These are phyloP conservation scores for Athetis lepigone DNA, from an alignment of 2,888 invertebrate genomes.

Conservation along the genomic window DNA sequence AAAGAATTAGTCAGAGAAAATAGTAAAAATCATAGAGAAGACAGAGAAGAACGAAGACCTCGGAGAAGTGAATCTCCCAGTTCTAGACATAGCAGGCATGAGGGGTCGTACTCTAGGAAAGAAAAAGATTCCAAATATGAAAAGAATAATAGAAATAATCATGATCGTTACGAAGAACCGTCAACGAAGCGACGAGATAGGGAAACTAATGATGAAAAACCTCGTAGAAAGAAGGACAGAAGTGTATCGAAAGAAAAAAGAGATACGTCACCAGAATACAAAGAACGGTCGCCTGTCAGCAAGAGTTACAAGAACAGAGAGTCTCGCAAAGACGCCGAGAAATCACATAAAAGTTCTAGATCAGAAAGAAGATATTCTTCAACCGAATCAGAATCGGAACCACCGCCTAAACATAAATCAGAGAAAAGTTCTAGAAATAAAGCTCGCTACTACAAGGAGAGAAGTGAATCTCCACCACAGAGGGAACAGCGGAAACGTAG, in stretches of 20 bases:
- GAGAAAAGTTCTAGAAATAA: slow-evolving; percentile 71
- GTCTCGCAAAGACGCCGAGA: slow-evolving; percentile 73
- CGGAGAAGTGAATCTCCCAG: slow-evolving; percentile 62
- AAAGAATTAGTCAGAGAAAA: slow-evolving; percentile 67
- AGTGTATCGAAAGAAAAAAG: slow-evolving; percentile 74
- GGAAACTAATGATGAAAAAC: slow-evolving; percentile 65
- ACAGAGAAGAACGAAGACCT: slow-evolving; percentile 68
- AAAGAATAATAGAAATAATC: slow-evolving; percentile 63
- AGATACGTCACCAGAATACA: slow-evolving; percentile 75
- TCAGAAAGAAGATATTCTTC: slow-evolving; percentile 71
- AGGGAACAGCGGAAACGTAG: slow-evolving; percentile 72
- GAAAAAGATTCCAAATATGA: slow-evolving; percentile 68
- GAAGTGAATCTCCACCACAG: slow-evolving; percentile 62
- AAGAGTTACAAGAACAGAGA: slow-evolving; percentile 72
- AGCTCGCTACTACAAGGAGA: slow-evolving; percentile 72
- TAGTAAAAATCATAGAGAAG: slow-evolving; percentile 63
- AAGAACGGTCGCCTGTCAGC: slow-evolving; percentile 71
- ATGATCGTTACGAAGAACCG: slow-evolving; percentile 73
- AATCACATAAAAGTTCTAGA: slow-evolving; percentile 73
- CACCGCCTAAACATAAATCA: slow-evolving; percentile 67
- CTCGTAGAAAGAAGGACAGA: slow-evolving; percentile 71
- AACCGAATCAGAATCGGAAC: slow-evolving; percentile 79
- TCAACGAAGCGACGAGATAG: slow-evolving; percentile 67
- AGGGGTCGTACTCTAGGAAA: slow-evolving; percentile 54
- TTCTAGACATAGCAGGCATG: slow-evolving; percentile 62